These are phyloP conservation scores for Nixonia krombeini DNA, from an alignment of 1,140 invertebrate species.

Conservation along the genomic window DNA sequence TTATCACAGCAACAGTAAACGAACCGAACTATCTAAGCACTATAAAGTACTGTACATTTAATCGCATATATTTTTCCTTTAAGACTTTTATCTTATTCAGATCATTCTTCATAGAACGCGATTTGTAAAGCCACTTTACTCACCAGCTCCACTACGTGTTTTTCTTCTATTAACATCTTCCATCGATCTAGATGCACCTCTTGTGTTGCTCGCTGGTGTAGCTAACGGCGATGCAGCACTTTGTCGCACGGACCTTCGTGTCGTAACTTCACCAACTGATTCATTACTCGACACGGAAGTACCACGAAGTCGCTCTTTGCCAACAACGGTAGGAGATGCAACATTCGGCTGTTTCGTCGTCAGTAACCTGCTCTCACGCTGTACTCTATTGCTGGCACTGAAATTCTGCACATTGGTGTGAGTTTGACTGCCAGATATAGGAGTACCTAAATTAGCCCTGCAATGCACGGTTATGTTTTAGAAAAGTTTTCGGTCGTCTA, in stretches of 20 bases:
- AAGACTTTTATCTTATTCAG: constrained; percentile 1
- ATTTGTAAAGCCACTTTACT: constrained; percentile 51
- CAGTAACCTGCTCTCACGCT: constrained; percentile 66
- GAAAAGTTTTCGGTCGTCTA: too few species aligned
- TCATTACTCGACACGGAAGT: constrained; percentile 64
- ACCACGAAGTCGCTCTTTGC: constrained; percentile 67
- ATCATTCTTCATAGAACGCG: constrained; percentile 43
- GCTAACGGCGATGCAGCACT: constrained; percentile 67
- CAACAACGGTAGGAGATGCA: constrained; percentile 44
- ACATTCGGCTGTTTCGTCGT: constrained; percentile 63
- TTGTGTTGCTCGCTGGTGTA: constrained; percentile 68
- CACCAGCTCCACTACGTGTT: constrained; percentile 71
- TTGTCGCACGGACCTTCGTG: constrained; percentile 67
- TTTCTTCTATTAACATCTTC: constrained; percentile 70
- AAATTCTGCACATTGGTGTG: constrained; percentile 62
- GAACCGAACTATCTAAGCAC: constrained; percentile 15
- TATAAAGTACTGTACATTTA: neutral
- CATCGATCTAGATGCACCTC: constrained; percentile 66
- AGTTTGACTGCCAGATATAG: constrained; percentile 59
- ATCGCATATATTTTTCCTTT: too few species aligned
- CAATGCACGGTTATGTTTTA: too few species aligned
- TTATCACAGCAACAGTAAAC: constrained; percentile 41
- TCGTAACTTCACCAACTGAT: constrained; percentile 61
- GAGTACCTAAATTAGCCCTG: constrained; percentile 57
- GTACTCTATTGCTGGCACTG: constrained; percentile 62